Conservation (phyloP, 2,888 invertebrate genomes). For the Sericinus montela region DNA sequence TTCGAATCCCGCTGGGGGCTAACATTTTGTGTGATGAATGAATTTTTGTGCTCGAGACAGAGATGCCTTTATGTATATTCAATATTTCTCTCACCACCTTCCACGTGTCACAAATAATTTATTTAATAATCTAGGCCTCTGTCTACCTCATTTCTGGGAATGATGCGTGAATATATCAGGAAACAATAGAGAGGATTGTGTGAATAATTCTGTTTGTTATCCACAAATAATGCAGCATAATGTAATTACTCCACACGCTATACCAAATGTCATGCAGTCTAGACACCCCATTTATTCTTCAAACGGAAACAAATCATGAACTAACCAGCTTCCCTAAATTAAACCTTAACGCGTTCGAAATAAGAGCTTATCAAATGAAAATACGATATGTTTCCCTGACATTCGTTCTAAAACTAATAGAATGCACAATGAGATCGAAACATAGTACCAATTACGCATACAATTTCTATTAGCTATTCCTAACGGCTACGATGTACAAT, state of each 20-base stretch:
- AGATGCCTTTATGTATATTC: no score
- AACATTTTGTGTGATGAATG: no score
- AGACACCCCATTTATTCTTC: conserved; percentile 14
- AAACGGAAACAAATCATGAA: conserved; percentile 1
- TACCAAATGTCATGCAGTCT: conserved; percentile 14
- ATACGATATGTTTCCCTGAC: conserved; percentile 3
- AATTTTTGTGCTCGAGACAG: no score
- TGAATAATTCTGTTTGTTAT: neutral
- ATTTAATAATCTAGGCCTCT: no score
- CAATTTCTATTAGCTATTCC: conserved; percentile 3
- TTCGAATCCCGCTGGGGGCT: no score
- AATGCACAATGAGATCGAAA: conserved; percentile 36
- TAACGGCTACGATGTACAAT: no score
- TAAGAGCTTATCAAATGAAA: conserved; percentile 7
- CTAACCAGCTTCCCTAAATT: conserved; percentile 12
- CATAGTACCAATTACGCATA: conserved; percentile 28
- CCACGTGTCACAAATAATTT: no score
- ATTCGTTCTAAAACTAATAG: conserved; percentile 38
- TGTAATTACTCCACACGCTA: neutral
- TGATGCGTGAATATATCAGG: no score
- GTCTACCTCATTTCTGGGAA: no score
- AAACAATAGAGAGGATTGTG: neutral
- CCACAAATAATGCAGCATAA: neutral
- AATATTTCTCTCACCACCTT: no score
- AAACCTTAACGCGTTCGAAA: conserved; percentile 10